Base-by-base conservation (phyloP, 2,888 invertebrate species). In the Troglohyphantes excavatus region DNA sequence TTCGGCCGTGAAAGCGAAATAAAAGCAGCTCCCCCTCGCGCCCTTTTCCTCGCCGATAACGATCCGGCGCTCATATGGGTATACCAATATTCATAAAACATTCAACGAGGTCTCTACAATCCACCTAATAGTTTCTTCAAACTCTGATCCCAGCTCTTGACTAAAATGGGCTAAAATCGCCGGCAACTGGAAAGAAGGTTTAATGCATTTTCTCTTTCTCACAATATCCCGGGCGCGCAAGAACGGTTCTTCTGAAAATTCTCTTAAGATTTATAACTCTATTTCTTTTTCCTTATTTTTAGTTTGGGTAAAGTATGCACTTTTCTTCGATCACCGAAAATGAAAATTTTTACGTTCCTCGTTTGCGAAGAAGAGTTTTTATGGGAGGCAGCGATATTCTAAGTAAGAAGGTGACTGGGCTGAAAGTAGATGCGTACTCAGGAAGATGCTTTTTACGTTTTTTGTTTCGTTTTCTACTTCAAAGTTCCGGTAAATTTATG, bases 131-230 rank as follows among this genome's bases (percentile, higher is more conserved):
- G 78, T 78, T 78, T 78, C 43, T 39, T 17, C 13, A 43, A 63
- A 78, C 63, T 78, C 43, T 78, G 78, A 78, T 78, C 78, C 65
- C 63, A n/a, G 9, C 78, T 63, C n/a, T 65, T 78, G 78, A 78
- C 65, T 78, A 63, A 78, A 78, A 61, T 78, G 65, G 78, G 27
- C 19, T 53, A 59, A 75, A 75, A 75, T 75, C 75, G 17, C 43
- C 13, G 7, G 39, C 26, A 61, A 17, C 7, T 6, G 29, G 27
- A 78, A 39, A 65, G 61, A 13, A 46, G 39, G 2, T 46, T 46
- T 27, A 26, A 46, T 46, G 26, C 26, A 46, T 72, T 72, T 72
- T 72, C n/a, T 29, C 27, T 72, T 46, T 13, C 26, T 23, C 72
- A 46, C 53, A 53, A 72, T 72, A 72, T 72, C 72, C 6, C n/a